Base-by-base conservation (phyloP, 2,888 invertebrate species). In the Spisula subtruncata region DNA sequence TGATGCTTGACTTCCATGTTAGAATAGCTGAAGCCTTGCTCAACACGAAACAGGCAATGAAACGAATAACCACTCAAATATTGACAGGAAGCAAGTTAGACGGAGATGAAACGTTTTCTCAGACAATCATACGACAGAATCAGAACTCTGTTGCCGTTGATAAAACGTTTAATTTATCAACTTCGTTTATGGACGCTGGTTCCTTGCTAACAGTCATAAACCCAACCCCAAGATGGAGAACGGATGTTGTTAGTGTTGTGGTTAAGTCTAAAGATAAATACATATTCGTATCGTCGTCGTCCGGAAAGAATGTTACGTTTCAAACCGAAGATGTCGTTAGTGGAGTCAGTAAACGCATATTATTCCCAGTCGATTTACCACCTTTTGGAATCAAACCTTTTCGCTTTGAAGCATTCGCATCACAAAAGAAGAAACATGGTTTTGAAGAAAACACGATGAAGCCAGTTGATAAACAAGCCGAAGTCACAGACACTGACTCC, bases 1-100 rank as follows among this genome's bases (percentile, higher is more conserved):
- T 99, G 0, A 99, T 99, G 98, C 98, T 98, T 89, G 99, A 99
- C 96, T 99, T 99, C 71, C 94, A 95, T 87, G 35, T 80, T 10
- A 90, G 94, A 71, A 91, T 96, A 8, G 86, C 86, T 16, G 60
- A 83, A 8, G 94, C 94, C 12, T 93, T 92, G 35, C 90, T 83
- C 25, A 75, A 89, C 18, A 88, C 94, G 0, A 92, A 93, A 84
- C 79, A 85, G 4, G 95, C 94, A 0, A 92, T 94, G 32, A 91
- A 89, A 81, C 89, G 86, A 32, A 89, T 93, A 0, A 87, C 93
- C 0, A 88, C 94, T 32, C 85, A 89, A 0, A 85, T 95, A 14
- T 46, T 95, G 16, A 92, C 94, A 5, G 35, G 80, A 6, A 94
- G 93, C 12, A 90, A 89, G 25, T 71, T 92, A 12, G 90, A 12